Base-by-base conservation (phyloP, 1,140 invertebrate species). In the Agrilus planipennis region DNA sequence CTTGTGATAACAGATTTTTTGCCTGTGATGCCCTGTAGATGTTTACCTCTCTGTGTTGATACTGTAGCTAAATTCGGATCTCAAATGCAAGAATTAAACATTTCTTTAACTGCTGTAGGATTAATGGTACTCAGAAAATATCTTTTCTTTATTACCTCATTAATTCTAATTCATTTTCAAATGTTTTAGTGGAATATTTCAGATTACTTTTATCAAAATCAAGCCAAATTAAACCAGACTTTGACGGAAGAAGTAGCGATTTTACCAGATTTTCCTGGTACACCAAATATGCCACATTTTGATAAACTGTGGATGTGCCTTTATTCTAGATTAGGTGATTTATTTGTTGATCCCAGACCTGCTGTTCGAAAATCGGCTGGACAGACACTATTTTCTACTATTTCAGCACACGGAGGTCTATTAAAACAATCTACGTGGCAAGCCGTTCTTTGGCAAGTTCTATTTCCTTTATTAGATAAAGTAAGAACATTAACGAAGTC, bases 331-430 rank as follows among this genome's bases (percentile, higher is more conserved):
- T 66, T 95, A 41, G 85, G 88, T 23, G 88, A 96, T 55, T 63
- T 98, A 16, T 99, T 94, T 61, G 89, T 96, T 25, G 95, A 99
- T 69, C 67, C 81, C 14, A 72, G 95, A 22, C 93, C 94, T 0
- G 90, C 95, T 1, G 90, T 98, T 0, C 74, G 95, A 7, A 97
- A 98, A 68, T 95, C 91, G n/a, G 90, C 93, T 7, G 90, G 91
- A 46, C 93, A 98, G 73, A 99, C 95, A 1, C 66, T 99, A 20
- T 96, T 99, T 67, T 95, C 92, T 16, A 97, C 93, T 7, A 89
- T 99, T 56, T 83, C 86, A 2, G 91, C 93, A 2, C 94, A 99
- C 69, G 93, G 92, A 14, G 75, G 78, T 25, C 69, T 95, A 32
- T 67, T 97, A 10, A 81, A 87, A 61, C 76, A 81, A 37, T 76